Evolutionary conservation across 2,888 invertebrate genomes (phyloP), one percentile per base, ranked within the genome.

Genomic region (Tenthredo amoena): DNA sequence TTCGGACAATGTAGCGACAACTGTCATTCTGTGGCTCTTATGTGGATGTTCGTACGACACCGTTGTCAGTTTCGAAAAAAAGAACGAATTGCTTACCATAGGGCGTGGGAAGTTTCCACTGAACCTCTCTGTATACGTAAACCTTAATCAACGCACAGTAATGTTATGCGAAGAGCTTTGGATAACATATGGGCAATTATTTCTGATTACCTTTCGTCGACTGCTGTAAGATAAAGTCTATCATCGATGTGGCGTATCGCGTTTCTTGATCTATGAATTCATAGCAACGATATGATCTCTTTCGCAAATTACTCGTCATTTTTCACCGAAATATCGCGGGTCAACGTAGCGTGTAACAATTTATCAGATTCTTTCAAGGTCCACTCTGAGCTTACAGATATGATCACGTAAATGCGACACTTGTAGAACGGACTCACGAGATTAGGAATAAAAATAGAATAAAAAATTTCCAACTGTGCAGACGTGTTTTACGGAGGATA

Each of bases 161-260:
- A 74, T 74, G 40, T 43, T n/a, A 40, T 37, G 21, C n/a, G 26
- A 43, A 26, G 2, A 43, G 43, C 43, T 74, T 40, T 43, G 2
- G 72, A 12, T 43, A 34, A 37, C 21, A 43, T 12, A 26, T 43
- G 43, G 43, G 4, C 77, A 31, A 47, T 55, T 31, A 55, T 7
- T 47, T 55, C 18, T 18, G 77, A 55, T 50, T 31, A 77, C 40
- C 31, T 55, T 34, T 31, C 15, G 31, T 50, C 10, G 55, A 77
- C 43, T 74, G 74, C 74, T 74, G 21, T 43, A 26, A 50, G 26
- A 77, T 55, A 18, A 55, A 9, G n/a, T 77, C 50, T 47, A 26
- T 26, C 50, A 31, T 7, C 18, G n/a, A 76, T n/a, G 50, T 12
- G 10, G 37, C 40, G 1, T n/a, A 37, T 21, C 40, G 21, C n/a